Evolutionary conservation across 2,113 vertebrate species (phyloP).

Genomic region (Morone chrysops): DNA sequence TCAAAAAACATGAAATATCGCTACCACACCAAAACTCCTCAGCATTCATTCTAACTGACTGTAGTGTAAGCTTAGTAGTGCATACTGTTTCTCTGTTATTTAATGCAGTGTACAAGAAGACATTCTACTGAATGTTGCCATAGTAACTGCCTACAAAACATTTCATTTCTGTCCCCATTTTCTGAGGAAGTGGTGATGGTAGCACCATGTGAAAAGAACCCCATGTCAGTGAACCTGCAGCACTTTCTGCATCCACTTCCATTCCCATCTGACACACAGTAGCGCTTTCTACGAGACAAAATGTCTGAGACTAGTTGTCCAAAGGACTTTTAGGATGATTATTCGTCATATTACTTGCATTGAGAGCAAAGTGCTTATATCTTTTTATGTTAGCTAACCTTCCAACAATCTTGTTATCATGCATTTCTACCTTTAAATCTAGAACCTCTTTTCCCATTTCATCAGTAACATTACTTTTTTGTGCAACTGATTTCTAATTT

Average conservation of each 20-base stretch:
- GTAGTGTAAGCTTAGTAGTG: not conserved
- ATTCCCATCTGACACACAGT: not conserved
- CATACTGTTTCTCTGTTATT: not conserved
- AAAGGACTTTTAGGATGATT: not conserved
- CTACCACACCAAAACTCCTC: not conserved
- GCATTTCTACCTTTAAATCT: not conserved
- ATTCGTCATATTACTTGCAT: not conserved
- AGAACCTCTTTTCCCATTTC: not conserved
- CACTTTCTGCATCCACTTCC: not conserved
- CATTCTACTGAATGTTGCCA: not conserved
- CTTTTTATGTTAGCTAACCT: not conserved
- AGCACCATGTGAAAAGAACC: slow-evolving; percentile 6
- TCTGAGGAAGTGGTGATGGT: not conserved
- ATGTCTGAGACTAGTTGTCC: not conserved
- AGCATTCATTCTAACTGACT: not conserved
- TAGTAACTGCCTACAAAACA: not conserved
- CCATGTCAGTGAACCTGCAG: not conserved
- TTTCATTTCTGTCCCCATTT: not conserved
- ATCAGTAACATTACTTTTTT: not conserved
- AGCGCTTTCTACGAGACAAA: not conserved
- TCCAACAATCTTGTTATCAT: not conserved
- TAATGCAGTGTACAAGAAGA: not conserved
- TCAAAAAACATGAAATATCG: not conserved
- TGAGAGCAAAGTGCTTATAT: slow-evolving; percentile 9
- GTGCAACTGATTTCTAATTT: not conserved